Conservation (phyloP, 2,113 vertebrate genomes). For the Baryphthengus martii region DNA sequence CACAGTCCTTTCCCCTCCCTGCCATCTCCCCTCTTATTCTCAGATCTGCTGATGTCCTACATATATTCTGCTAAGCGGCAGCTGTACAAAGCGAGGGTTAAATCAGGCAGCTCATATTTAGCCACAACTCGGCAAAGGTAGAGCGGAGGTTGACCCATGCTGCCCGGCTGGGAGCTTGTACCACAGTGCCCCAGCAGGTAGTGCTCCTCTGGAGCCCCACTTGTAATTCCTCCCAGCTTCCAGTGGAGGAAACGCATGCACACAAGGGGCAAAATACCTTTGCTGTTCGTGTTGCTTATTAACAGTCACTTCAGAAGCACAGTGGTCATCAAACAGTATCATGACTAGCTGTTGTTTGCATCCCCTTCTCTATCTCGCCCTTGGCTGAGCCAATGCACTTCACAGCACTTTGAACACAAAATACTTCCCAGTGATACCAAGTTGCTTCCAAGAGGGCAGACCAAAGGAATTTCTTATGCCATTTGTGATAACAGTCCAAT, state of each 20-base stretch:
- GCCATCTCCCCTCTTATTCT: neutral
- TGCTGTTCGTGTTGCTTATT: neutral
- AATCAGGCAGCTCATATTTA: neutral
- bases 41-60: neutral
- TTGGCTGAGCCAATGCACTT: neutral
- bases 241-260: neutral
- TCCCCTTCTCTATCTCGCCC: neutral
- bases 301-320: neutral
- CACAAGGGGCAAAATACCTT: neutral
- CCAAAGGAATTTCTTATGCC: neutral
- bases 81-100: neutral
- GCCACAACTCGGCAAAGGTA: neutral
- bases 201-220: rapidly evolving
- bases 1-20: rapidly evolving
- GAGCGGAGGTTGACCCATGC: neutral
- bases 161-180: too few relatives aligned
- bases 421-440: neutral
- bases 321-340: neutral
- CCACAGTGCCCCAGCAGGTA: rapidly evolving
- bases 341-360: neutral
- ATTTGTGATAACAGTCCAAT: neutral
- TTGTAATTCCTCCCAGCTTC: neutral
- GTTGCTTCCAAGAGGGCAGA: neutral
- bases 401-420: neutral
- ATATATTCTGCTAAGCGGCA: neutral